phyloP scores from a whole-genome alignment of 2,113 vertebrate species.

The Typhlomys cinereus region DNA sequence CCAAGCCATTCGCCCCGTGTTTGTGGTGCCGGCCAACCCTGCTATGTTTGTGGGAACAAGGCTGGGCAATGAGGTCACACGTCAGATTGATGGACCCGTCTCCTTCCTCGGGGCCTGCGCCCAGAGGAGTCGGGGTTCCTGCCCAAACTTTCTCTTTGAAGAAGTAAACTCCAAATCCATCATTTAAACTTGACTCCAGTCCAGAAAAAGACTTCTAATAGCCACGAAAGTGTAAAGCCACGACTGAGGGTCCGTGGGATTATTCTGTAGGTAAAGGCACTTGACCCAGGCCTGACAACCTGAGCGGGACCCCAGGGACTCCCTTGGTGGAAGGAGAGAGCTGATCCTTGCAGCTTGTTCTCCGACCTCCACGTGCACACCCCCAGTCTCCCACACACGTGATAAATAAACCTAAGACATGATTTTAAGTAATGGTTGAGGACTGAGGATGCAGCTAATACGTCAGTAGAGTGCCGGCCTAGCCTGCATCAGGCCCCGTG shows the following conservation, averaged over 20 bases:
- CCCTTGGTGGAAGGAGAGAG: too few relatives aligned
- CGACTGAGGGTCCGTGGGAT: background rate
- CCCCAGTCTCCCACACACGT: too few relatives aligned
- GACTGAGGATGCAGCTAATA: background rate
- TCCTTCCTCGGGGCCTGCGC: background rate
- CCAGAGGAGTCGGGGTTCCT: background rate
- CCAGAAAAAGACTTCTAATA: background rate
- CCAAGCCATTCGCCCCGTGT: background rate
- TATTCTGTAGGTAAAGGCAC: background rate
- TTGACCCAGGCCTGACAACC: too few relatives aligned
- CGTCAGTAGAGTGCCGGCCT: background rate
- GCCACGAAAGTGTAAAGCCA: conserved; percentile 1
- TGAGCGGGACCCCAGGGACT: too few relatives aligned
- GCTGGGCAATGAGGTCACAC: too few relatives aligned
- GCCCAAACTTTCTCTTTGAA: background rate
- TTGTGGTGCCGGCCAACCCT: background rate
- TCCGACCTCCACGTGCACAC: too few relatives aligned
- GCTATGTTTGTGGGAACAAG: background rate
- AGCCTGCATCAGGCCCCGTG: too few relatives aligned
- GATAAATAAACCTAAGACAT: background rate
- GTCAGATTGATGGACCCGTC: too few relatives aligned
- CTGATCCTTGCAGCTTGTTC: too few relatives aligned
- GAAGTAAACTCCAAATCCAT: background rate
- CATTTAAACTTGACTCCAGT: background rate
- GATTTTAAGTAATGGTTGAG: too few relatives aligned